Conservation (phyloP, 2,797 vertebrate genomes). For the Cyprinodon diabolis region DNA sequence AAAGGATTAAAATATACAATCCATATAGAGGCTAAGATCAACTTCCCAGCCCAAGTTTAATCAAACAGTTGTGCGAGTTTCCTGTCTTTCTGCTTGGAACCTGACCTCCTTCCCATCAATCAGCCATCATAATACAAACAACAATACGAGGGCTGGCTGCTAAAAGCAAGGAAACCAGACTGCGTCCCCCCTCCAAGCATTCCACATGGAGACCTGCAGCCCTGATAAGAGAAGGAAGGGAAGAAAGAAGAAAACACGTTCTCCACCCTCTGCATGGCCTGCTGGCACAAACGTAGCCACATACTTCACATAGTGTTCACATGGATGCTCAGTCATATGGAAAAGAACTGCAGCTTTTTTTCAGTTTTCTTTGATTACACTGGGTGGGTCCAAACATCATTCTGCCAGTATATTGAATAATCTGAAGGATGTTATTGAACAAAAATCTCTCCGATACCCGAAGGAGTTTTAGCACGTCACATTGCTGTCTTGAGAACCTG, state of each 20-base stretch:
- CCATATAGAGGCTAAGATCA: conserved; percentile 4
- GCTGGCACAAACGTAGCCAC: conserved; percentile 43
- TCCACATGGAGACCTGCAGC: conserved; percentile 63
- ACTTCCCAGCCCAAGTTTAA: conserved; percentile 17
- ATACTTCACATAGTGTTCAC: conserved; percentile 71
- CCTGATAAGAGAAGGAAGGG: conserved; percentile 63
- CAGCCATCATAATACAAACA: conserved; percentile 73
- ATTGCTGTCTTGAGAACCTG: not conserved
- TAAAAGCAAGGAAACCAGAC: conserved; percentile 67
- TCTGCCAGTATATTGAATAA: not conserved
- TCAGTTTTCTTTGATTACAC: too few relatives aligned
- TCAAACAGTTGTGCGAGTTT: conserved; percentile 31
- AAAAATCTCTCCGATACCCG: conserved; percentile 1
- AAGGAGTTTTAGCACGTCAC: conserved; percentile 1
- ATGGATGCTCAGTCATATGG: conserved; percentile 36
- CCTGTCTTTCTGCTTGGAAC: conserved; percentile 67
- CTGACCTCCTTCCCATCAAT: conserved; percentile 71
- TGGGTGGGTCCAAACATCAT: not conserved
- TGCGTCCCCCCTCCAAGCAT: conserved; percentile 76
- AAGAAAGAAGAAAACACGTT: conserved; percentile 35
- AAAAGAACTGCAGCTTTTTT: conserved; percentile 16
- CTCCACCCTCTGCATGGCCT: conserved; percentile 33
- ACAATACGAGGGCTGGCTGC: conserved; percentile 64
- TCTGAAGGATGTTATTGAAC: not conserved
- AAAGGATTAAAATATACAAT: not conserved